Conservation (phyloP, 2,888 invertebrate genomes). For the Gibbula magus region DNA sequence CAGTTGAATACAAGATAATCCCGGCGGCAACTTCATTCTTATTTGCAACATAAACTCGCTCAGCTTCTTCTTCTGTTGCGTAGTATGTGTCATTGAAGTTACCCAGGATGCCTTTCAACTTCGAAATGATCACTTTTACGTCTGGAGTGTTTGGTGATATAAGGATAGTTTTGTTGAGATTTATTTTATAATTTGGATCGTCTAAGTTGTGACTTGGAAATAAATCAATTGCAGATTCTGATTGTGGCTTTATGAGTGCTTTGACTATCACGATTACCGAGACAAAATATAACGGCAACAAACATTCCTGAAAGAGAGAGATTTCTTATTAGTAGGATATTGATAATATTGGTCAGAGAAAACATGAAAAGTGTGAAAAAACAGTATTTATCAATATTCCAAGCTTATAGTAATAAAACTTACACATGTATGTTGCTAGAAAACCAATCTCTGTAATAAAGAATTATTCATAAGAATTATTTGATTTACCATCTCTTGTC, state of each 20-base stretch:
- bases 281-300: slow-evolving; percentile 86
- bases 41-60: slow-evolving; percentile 83
- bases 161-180: slow-evolving; percentile 41
- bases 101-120: slow-evolving; percentile 67
- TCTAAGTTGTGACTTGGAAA: slow-evolving; percentile 44
- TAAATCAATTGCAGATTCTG: slow-evolving; percentile 39
- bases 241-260: slow-evolving; percentile 42
- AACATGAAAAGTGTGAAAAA: no score
- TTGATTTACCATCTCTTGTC: no score
- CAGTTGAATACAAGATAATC: slow-evolving; percentile 75
- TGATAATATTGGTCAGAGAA: no score
- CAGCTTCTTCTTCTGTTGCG: slow-evolving; percentile 81
- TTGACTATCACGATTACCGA: slow-evolving; percentile 83
- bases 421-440: no score
- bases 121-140: slow-evolving; percentile 40
- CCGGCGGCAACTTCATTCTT: slow-evolving; percentile 80
- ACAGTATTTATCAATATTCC: no score
- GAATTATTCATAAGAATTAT: no score
- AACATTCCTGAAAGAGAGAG: slow-evolving; percentile 81
- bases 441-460: no score
- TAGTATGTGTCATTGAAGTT: slow-evolving; percentile 80
- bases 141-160: slow-evolving; percentile 59
- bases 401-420: no score
- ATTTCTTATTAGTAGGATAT: no score
- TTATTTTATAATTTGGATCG: slow-evolving; percentile 24